These are phyloP conservation scores for Malacoctenus gilli DNA, from an alignment of 2,797 vertebrate species.

Conservation along the genomic window DNA sequence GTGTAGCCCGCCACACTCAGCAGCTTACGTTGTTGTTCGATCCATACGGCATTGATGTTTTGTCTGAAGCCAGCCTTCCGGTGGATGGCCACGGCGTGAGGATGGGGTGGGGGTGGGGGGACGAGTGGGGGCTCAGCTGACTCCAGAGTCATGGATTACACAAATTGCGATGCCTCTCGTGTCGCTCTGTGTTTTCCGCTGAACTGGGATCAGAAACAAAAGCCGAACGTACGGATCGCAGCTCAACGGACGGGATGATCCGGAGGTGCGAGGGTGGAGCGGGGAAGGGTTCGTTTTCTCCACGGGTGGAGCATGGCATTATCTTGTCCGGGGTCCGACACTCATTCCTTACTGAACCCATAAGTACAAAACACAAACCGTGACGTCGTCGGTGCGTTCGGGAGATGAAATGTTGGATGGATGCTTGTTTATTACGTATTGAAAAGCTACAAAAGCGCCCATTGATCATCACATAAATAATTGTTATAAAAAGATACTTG, in stretches of 20 bases:
- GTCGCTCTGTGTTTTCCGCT: constrained; percentile 44
- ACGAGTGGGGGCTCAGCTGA: constrained; percentile 47
- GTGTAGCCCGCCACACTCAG: constrained; percentile 35
- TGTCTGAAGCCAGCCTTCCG: constrained; percentile 66
- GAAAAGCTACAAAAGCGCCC: too few relatives aligned
- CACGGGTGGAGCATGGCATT: background rate
- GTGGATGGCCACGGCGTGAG: constrained; percentile 46
- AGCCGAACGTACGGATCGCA: constrained; percentile 7
- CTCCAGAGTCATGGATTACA: constrained; percentile 64
- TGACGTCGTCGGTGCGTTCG: too few relatives aligned
- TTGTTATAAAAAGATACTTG: too few relatives aligned
- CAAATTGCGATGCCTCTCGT: constrained; percentile 54
- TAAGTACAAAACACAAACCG: background rate
- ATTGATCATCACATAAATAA: too few relatives aligned
- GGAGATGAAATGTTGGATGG: too few relatives aligned
- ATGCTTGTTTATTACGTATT: too few relatives aligned
- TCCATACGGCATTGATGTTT: constrained; percentile 65
- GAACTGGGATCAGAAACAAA: constrained; percentile 43
- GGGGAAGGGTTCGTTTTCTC: constrained; percentile 3
- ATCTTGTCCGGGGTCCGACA: constrained; percentile 3
- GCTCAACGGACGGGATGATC: constrained; percentile 22
- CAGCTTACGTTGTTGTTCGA: constrained; percentile 57
- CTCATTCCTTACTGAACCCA: background rate
- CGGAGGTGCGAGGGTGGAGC: constrained; percentile 8
- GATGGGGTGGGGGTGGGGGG: too few relatives aligned